These are phyloP conservation scores for Mobula birostris DNA, from an alignment of 2,113 vertebrate species.

Conservation along the genomic window DNA sequence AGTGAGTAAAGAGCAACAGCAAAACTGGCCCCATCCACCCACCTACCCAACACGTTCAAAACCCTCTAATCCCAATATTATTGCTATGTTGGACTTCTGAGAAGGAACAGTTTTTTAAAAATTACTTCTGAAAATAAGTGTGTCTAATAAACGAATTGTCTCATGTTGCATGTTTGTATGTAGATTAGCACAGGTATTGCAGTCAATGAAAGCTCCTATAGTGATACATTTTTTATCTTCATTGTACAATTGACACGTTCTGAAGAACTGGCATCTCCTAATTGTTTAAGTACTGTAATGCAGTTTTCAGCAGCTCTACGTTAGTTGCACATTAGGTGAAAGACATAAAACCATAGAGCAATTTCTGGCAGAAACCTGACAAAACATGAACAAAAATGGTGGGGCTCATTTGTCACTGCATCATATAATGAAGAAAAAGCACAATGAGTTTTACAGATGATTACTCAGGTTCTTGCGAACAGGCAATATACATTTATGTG, in stretches of 20 bases:
- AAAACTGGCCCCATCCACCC: too few species aligned
- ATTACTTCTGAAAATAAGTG: background rate
- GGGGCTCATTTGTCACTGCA: background rate
- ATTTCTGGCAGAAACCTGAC: background rate
- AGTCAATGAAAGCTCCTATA: too few species aligned
- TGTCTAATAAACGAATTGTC: background rate
- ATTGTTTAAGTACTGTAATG: too few species aligned
- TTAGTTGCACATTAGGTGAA: too few species aligned
- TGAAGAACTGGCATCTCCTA: too few species aligned
- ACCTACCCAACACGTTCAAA: too few species aligned
- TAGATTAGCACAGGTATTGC: too few species aligned
- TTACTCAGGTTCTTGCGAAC: constrained; percentile 5
- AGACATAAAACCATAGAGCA: background rate
- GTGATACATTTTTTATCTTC: too few species aligned
- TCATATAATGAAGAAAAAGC: background rate
- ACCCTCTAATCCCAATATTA: background rate
- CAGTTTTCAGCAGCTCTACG: too few species aligned
- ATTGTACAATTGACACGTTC: too few species aligned
- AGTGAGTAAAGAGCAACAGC: too few species aligned
- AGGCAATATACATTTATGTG: background rate
- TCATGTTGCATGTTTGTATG: background rate
- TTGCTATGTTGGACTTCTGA: background rate
- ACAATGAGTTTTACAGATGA: background rate
- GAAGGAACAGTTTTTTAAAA: background rate
- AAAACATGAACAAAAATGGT: background rate